Base-by-base conservation (phyloP, 2,113 vertebrate genomes). In the Solea senegalensis region DNA sequence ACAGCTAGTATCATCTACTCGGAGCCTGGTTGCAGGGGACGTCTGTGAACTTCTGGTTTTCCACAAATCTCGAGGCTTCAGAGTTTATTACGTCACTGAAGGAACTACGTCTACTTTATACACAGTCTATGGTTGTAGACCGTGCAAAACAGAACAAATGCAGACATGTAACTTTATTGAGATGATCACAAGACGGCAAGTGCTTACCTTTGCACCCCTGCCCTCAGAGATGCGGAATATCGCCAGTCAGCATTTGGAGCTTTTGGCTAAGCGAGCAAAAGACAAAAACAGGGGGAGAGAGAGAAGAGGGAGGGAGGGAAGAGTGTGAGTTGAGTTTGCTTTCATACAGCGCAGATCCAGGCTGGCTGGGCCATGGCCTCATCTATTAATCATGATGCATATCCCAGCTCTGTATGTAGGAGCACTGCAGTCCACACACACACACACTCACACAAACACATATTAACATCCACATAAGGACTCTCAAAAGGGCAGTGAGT, bases 191-290 rank as follows among this genome's bases (percentile, higher is more conserved):
- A 79, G 58, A 75, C 72, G 57, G 52, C 86, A 92, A 91, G 64
- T 87, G 88, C 96, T 41, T 96, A 99, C 97, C 97, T 96, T 92
- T 98, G 97, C 94, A 98, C 92, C 91, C 96, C 97, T 82, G 96
- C 95, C 93, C 96, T 95, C 86, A 99, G 93, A 81, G 97, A 99
- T 9, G 97, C 97, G 85, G 97, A 99, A 90, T 99, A 99, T 89
- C 97, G 95, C 97, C 97, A 99, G 90, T 99, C 97, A 93, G 97
- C 96, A 88, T 99, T 97, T 64, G 96, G 96, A 66, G 96, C 97
- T 89, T 97, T 96, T 45, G 97, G 96, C 97, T 99, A 92, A 78
- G 78, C 54, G 78, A 88, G 74, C 54, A 69, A 83, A 79, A 86
- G 86, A 70, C 43, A 73, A 26, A 62, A 60, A 69, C 11, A 48